phyloP scores from a whole-genome alignment of 1,140 invertebrate genomes.

The Procambarus clarkii region DNA sequence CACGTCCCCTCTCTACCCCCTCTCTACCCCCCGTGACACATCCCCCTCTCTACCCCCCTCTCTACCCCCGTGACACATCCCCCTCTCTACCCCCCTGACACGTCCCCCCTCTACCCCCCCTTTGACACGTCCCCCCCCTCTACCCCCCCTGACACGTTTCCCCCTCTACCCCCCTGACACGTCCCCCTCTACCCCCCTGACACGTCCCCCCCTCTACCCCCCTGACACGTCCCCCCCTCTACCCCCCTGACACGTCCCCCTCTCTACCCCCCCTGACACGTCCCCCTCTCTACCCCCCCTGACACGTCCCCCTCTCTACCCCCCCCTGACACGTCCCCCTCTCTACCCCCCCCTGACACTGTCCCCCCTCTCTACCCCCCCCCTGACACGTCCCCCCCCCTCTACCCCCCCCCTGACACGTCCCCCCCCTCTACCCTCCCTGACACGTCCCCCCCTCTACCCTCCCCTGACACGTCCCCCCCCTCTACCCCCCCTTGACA shows the following conservation, averaged over 20 bases:
- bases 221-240: no score
- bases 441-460: not conserved
- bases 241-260: no score
- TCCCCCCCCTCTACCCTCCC: conserved; percentile 4
- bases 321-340: not conserved
- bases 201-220: no score
- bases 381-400: not conserved
- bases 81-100: not conserved
- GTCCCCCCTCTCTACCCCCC: not conserved
- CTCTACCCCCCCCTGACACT: not conserved
- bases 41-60: not conserved
- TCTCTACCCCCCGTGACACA: not conserved
- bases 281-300: not conserved
- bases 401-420: not conserved
- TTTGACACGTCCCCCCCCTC: not conserved
- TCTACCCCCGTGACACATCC: not conserved
- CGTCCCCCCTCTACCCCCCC: not conserved
- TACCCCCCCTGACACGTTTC: not conserved
- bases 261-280: not conserved
- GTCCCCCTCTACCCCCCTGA: no score
- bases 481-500: not conserved
- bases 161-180: no score
- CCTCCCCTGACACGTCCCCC: not conserved
- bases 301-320: not conserved
- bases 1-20: not conserved